Evolutionary conservation across 1,140 invertebrate species (phyloP), one percentile per base, ranked within the genome.

Genomic region (Lepidotrigona ventralis): DNA sequence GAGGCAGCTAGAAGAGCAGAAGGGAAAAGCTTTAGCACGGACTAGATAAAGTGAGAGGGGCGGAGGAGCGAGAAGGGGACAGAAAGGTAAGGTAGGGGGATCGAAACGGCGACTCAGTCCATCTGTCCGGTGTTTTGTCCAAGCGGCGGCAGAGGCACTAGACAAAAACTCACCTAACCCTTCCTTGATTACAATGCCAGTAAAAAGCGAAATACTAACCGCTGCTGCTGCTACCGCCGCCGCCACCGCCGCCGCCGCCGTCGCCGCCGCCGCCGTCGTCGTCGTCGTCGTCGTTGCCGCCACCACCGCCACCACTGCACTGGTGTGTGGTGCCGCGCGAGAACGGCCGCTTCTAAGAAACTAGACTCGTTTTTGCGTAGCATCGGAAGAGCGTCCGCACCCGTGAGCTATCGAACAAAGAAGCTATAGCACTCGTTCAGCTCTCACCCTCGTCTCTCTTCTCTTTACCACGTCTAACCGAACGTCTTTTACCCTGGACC

Each of bases 181-280:
- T 94, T 94, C 93, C 94, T 94, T 94, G 93, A 94, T 94, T 94
- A 94, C 94, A 94, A 94, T 94, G 92, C 91, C 91, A 85, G 93
- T 92, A 94, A 94, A 94, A 94, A 94, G 93, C 92, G 92, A 94
- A 94, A 94, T 94, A 94, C 93, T 94, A 94, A 94, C 93, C 93
- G 93, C 93, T 91, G 93, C 88, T 86, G 83, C 80, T 54, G 76
- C 79, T 73, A 81, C 81, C 23, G 71, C 76, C 33, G 64, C 19
- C 54, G 73, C 56, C 46, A 73, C 66, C 66, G 77, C 21, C 14
- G 66, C 79, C 73, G 81, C 77, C 68, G 63, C 88, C 86, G 83
- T 78, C 46, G 76, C 75, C 72, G 83, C 79, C 23, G 71, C 72
- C 33, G 63, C 14, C 54, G 73, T 51, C 54, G 76, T 60, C 66